Evolutionary conservation across 2,113 vertebrate genomes (phyloP).

Genomic region (Pterocles orientalis): DNA sequence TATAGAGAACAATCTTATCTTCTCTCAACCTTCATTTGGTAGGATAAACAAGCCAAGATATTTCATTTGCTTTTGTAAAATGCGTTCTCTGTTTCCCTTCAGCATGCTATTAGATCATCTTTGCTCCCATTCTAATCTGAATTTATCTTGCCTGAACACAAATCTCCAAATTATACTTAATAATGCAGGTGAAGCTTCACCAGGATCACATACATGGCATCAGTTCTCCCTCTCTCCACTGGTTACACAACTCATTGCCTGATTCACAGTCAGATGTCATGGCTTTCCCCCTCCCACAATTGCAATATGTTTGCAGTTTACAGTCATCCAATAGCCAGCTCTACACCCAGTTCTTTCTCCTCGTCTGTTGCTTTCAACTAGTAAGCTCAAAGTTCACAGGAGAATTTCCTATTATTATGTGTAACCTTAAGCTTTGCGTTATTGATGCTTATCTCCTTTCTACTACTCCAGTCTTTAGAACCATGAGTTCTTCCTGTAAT

Average conservation of each 20-base stretch:
- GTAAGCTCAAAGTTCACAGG: neutral
- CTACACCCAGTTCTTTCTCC: neutral
- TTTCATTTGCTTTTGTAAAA: slow-evolving; percentile 30
- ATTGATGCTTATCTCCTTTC: neutral
- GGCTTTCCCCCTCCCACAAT: neutral
- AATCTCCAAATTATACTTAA: neutral
- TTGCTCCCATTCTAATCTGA: neutral
- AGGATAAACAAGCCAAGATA: slow-evolving; percentile 9
- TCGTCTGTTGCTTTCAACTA: neutral
- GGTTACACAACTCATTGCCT: neutral
- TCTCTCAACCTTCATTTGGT: slow-evolving; percentile 15
- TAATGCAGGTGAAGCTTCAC: neutral
- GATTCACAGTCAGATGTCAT: neutral
- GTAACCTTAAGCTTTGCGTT: neutral
- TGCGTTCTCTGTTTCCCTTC: neutral
- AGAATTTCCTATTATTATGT: neutral
- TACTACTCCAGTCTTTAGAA: neutral
- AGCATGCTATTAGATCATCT: neutral
- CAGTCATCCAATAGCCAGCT: neutral
- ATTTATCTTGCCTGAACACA: slow-evolving; percentile 13
- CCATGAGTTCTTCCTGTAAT: neutral
- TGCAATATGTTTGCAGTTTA: neutral
- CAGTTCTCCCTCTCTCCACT: neutral
- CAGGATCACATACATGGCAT: neutral
- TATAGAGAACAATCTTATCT: slow-evolving; percentile 37